Conservation (phyloP, 2,797 vertebrate species). For the Propithecus perrieri region DNA sequence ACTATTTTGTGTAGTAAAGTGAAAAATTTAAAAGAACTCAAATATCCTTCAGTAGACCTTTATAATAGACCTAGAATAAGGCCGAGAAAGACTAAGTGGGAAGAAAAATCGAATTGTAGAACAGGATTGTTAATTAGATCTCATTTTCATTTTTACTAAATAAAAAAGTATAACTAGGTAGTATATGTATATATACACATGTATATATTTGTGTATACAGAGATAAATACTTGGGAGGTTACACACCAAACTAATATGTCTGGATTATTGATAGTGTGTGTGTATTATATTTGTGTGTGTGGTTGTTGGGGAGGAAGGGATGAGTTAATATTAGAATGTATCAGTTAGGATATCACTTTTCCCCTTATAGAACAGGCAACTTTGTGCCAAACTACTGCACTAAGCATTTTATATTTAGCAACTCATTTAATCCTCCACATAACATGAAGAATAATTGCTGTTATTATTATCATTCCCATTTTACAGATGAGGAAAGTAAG, state of each 20-base stretch:
- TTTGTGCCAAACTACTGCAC: not conserved
- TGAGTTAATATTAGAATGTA: not conserved
- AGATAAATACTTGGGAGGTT: not conserved
- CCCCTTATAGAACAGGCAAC: not conserved
- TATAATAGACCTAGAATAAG: not conserved
- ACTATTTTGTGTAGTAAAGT: not conserved
- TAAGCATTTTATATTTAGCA: not conserved
- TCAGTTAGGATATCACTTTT: not conserved
- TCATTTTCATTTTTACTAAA: slow-evolving; percentile 34
- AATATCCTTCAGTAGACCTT: not conserved
- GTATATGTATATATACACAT: not conserved
- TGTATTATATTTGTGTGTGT: not conserved
- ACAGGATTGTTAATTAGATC: not conserved
- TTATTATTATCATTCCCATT: not conserved
- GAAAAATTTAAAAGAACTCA: not conserved
- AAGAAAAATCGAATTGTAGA: not conserved
- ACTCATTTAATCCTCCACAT: not conserved
- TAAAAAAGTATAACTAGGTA: not conserved
- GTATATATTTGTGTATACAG: not conserved
- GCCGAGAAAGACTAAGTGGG: not conserved
- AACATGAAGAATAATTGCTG: not conserved
- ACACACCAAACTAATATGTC: not conserved
- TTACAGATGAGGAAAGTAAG: not conserved
- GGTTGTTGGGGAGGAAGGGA: not conserved
- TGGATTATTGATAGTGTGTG: not conserved